These are phyloP conservation scores for Parauchenoglanis ngamensis DNA, from an alignment of 2,797 vertebrate species.

Conservation along the genomic window DNA sequence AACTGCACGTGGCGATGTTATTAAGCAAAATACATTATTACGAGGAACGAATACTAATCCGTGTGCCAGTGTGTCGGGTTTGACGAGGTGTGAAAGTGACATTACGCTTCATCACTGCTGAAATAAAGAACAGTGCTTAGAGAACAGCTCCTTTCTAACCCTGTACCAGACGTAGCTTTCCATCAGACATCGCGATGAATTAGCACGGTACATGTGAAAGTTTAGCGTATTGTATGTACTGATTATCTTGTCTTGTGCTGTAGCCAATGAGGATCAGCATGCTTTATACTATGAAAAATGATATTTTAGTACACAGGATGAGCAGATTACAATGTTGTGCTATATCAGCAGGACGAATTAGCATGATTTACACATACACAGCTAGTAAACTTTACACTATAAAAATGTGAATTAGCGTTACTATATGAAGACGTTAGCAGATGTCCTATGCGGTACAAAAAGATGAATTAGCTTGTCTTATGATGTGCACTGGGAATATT, in stretches of 20 bases:
- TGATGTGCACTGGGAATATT: background rate
- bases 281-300: background rate
- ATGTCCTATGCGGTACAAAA: background rate
- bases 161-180: background rate
- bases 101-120: too few species aligned
- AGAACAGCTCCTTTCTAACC: too few species aligned
- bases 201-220: background rate
- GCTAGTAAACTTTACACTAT: background rate
- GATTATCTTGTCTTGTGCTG: background rate
- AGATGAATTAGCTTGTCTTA: background rate
- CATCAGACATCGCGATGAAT: background rate
- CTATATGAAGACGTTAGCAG: background rate
- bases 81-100: conserved; percentile 17
- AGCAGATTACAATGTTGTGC: background rate
- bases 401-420: background rate
- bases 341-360: background rate
- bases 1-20: background rate
- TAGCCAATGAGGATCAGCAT: background rate
- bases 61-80: background rate
- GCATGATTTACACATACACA: background rate
- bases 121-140: background rate
- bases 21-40: background rate
- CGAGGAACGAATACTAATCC: background rate
- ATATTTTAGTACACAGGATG: background rate
- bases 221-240: background rate